These are phyloP conservation scores for Euthynnus affinis DNA, from an alignment of 2,797 vertebrate genomes.

Conservation along the genomic window DNA sequence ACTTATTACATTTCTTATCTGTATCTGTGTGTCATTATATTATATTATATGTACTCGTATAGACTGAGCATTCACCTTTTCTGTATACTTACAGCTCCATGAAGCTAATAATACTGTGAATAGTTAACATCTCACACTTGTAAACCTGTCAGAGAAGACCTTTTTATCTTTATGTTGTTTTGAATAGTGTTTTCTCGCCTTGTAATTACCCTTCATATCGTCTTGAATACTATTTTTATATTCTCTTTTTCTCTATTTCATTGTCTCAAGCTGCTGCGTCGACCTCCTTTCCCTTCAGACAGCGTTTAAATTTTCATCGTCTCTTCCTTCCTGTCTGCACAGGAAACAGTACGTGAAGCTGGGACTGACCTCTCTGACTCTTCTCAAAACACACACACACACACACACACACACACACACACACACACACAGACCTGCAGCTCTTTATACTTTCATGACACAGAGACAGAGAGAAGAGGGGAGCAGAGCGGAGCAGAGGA, in stretches of 20 bases:
- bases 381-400: too few species aligned
- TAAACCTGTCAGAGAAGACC: not conserved
- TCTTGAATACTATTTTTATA: constrained; percentile 19
- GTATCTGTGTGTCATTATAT: not conserved
- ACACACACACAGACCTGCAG: too few species aligned
- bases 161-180: constrained; percentile 6
- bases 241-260: constrained; percentile 17
- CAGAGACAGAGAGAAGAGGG: too few species aligned
- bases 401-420: too few species aligned
- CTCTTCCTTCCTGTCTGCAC: not conserved
- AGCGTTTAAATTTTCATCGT: constrained; percentile 61
- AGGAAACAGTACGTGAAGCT: too few species aligned
- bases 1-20: not conserved
- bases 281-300: constrained; percentile 46
- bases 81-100: too few species aligned
- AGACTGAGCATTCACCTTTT: too few species aligned
- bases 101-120: not conserved
- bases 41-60: too few species aligned
- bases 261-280: constrained; percentile 29
- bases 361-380: too few species aligned
- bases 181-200: constrained; percentile 10
- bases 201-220: constrained; percentile 38
- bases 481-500: too few species aligned
- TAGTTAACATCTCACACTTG: not conserved
- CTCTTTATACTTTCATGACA: too few species aligned